Base-by-base conservation (phyloP, 2,797 vertebrate genomes). In the Peromyscus melanophrys region DNA sequence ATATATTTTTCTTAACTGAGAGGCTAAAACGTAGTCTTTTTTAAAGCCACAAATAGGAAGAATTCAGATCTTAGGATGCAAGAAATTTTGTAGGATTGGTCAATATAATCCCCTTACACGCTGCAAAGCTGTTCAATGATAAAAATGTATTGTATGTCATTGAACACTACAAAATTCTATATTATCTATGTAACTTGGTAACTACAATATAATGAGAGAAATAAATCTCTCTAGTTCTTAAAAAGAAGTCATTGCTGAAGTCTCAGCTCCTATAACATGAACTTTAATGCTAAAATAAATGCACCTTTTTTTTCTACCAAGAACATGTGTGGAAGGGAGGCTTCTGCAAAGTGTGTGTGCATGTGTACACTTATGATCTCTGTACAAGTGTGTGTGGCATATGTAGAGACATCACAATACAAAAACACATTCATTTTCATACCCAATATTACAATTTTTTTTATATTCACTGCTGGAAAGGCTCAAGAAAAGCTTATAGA, bases 321-420 rank as follows among this genome's bases (percentile, higher is more conserved):
- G 6, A 59, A 29, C 31, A 6, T 85, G 1, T 88, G 27, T 4
- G 21, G 27, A 61, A 3, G 34, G 71, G 11, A 85, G 34, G 10
- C 3, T 67, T 49, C 1, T 23, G 0, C 27, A 9, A 59, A 2
- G 4, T 65, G 8, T 73, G 10, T 31, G 3, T 29, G 10, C 10
- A 2, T 40, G 29, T 65, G 1, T 63, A 12, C n/a, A 1, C 10
- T 46, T 77, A 4, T 43, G 43, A 86, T 27, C 29, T 57, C 16
- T 77, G 5, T 27, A 13, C 17, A 84, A 6, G 63, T 77, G 31
- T 7, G 55, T 76, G 37, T 90, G 55, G 7, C 34, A 13, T 65
- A 43, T 92, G 1, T 7, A 89, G 3, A 75, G 67, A 52, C 49
- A 76, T 25, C 78, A 25, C 93, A 81, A 76, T 63, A 55, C 6